Base-by-base conservation (phyloP, 2,113 vertebrate genomes). In the Anhinga rufa region DNA sequence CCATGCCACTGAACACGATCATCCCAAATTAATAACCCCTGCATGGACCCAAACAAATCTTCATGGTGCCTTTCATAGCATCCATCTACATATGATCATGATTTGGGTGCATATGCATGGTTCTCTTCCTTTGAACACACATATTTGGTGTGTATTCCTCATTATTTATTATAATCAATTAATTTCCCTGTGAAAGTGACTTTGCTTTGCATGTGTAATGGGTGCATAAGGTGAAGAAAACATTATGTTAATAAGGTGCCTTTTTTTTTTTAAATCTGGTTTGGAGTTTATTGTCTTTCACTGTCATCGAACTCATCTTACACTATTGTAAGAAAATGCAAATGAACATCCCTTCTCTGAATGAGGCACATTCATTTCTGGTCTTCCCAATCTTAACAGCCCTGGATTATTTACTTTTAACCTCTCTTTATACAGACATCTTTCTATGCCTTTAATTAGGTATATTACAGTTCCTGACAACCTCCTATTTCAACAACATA, bases 231-330 rank as follows among this genome's bases (percentile, higher is more conserved):
- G 48, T 64, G 90, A 88, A 90, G 44, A 94, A 90, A 96, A 86
- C 51, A 70, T 83, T 88, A 82, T 62, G 76, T 75, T 86, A 96
- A 95, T 92, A 86, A 84, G 29, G 15, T 60, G 42, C 6, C 20
- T 69, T 16, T 72, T 46, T 66, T 79, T 83, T 84, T 70, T 21
- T 7, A 12, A 80, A 54, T 77, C 17, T 77, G 48, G 14, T 85
- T 85, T 94, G 52, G 32, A 94, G 78, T n/a, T 34, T 91, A 51
- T 88, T 55, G 51, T 76, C 72, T 90, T 94, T 89, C 14, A 8
- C 16, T 89, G 48, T 82, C 86, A 91, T 84, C 95, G 92, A 92
- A 89, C 29, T 48, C 44, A 58, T 38, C 80, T 74, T 78, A 60
- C 75, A 21, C 21, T 72, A 4, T 3, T 69, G 32, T n/a, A 86